These are phyloP conservation scores for Setophaga coronata DNA, from an alignment of 2,113 vertebrate species.

Conservation along the genomic window DNA sequence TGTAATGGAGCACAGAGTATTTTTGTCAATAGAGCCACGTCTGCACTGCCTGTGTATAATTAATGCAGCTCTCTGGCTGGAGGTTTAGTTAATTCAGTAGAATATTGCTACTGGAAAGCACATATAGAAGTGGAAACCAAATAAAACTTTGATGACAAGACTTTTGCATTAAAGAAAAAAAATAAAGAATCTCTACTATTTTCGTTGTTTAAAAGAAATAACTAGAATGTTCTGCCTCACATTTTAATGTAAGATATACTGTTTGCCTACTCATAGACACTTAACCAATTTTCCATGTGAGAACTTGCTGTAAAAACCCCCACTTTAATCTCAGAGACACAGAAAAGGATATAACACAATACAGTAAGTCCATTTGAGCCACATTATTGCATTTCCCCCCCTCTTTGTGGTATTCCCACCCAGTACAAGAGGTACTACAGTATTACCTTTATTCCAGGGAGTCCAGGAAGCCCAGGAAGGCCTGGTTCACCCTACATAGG, in stretches of 20 bases:
- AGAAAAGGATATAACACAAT: not conserved
- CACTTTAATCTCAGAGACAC: not conserved
- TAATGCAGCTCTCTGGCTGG: not conserved
- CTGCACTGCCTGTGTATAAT: not conserved
- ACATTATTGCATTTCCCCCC: not conserved
- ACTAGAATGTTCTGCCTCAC: not conserved
- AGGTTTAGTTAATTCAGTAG: not conserved
- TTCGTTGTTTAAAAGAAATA: not conserved
- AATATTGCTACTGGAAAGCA: not conserved
- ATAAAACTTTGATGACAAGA: not conserved
- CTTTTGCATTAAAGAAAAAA: not conserved
- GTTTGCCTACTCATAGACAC: not conserved
- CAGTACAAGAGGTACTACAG: not conserved
- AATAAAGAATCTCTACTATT: not conserved
- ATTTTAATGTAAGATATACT: not conserved
- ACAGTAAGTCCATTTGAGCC: not conserved
- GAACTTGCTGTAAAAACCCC: not conserved
- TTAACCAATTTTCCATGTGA: not conserved
- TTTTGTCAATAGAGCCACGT: not conserved
- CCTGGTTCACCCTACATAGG: conserved; percentile 98
- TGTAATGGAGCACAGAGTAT: not conserved
- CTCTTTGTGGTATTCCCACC: not conserved
- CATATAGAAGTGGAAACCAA: not conserved
- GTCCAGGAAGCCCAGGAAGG: conserved; percentile 99
- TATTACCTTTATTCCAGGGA: conserved; percentile 99